Evolutionary conservation across 2,113 vertebrate genomes (phyloP).

Genomic region (Cathartes aura): DNA sequence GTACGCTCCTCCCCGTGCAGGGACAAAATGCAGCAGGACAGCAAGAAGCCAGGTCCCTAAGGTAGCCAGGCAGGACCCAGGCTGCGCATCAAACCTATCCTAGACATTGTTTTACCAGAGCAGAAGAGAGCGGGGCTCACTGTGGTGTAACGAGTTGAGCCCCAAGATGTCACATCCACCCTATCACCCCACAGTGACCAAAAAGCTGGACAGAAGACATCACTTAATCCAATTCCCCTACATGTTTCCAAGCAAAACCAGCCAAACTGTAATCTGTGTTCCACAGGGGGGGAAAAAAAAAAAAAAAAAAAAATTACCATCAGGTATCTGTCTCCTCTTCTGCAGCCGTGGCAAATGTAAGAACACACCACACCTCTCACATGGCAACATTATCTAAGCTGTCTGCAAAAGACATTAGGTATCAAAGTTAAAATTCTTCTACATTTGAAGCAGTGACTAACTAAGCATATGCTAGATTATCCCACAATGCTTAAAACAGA

Average conservation of each 20-base stretch:
- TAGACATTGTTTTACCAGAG: neutral
- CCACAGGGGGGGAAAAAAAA: neutral
- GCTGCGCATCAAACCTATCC: neutral
- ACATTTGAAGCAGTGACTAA: neutral
- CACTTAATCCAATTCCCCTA: accelerated
- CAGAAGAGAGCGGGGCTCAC: neutral
- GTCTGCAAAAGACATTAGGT: constrained; percentile 23
- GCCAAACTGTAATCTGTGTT: accelerated
- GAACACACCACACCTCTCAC: neutral
- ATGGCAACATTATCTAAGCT: neutral
- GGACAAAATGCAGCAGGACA: neutral
- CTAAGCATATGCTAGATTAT: neutral
- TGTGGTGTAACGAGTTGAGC: accelerated
- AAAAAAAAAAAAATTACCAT: neutral
- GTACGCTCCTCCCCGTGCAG: accelerated
- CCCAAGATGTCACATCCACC: neutral
- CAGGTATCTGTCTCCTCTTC: neutral
- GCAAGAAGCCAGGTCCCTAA: neutral
- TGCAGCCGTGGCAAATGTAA: neutral
- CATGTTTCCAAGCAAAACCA: neutral
- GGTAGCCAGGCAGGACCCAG: neutral
- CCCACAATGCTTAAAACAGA: constrained; percentile 8
- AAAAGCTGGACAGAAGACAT: neutral
- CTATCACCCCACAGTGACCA: neutral
- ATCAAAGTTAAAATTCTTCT: neutral